Percentiles rank a stretch among this genome's conserved stretches.
These are phyloP conservation scores for Miniopterus natalensis DNA, from an alignment of 2,113 vertebrate species.

Conservation along the genomic window DNA sequence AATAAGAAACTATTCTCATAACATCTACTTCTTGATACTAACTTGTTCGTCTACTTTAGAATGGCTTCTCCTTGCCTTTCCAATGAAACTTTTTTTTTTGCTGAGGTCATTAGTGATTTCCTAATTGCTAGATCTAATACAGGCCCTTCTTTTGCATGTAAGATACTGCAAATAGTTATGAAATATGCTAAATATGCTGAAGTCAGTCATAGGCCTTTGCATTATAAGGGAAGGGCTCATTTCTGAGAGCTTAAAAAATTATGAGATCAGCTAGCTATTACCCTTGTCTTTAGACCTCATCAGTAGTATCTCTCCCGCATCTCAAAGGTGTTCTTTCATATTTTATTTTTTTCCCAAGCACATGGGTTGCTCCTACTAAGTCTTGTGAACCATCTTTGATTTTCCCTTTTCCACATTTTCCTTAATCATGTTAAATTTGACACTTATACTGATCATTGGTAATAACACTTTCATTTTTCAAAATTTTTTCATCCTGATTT, in stretches of 20 bases:
- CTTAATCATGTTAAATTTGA: not conserved
- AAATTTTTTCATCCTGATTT: not conserved
- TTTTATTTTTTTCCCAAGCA: not conserved
- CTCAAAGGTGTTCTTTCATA: not conserved
- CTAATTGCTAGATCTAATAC: not conserved
- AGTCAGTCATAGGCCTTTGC: not conserved
- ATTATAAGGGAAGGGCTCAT: not conserved
- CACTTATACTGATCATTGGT: not conserved
- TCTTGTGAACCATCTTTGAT: not conserved
- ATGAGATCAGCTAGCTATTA: not conserved
- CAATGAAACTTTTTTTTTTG: not conserved
- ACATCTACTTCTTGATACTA: not conserved
- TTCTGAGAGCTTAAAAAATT: conserved; percentile 3
- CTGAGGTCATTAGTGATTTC: conserved; percentile 1
- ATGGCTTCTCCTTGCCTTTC: not conserved
- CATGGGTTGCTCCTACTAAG: not conserved
- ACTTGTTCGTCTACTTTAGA: not conserved
- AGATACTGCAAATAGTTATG: not conserved
- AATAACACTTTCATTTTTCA: not conserved
- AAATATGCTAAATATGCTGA: not conserved
- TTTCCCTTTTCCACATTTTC: not conserved
- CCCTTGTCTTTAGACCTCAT: not conserved
- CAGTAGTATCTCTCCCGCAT: not conserved
- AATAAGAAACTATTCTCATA: not conserved
- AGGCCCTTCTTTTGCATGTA: not conserved